Evolutionary conservation across 2,113 vertebrate species (phyloP), one percentile per base, ranked within the genome.

Genomic region (Amazona guildingii): DNA sequence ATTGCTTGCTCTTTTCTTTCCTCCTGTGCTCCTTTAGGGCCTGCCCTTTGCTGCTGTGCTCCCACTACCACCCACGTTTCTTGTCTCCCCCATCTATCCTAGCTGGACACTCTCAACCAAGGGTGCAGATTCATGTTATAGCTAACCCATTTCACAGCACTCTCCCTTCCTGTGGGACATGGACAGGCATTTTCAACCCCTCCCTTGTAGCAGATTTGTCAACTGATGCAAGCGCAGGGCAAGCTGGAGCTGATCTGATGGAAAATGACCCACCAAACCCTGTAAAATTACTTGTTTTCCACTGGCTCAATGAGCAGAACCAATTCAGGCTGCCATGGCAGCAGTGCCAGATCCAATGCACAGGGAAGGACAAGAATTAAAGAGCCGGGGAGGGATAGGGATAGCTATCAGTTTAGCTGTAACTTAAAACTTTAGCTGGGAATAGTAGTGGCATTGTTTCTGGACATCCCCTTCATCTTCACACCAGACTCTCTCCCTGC

Each of bases 291-390:
- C 19, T 41, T 12, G 54, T 77, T 83, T 83, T 94, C 63, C 49
- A 85, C 41, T 27, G 49, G 67, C 49, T 86, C 79, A 88, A 20
- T 17, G 33, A 97, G 62, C 82, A 89, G 62, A 89, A 86, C 62
- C 46, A 87, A 55, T 67, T 73, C 44, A 28, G 57, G 57, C 39
- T 64, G 48, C 43, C 5, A 12, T 2, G 10, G 73, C 3, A 6
- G 67, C 63, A 64, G 14, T 27, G 37, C 41, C 68, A 92, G 92
- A 76, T 39, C 39, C 29, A 13, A 87, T 43, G 27, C 61, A 75
- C 44, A 78, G 59, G 39, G 64, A 83, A 73, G 19, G 77, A n/a
- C 39, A 92, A 61, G 48, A 85, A 62, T 35, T 23, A 52, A 77
- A 88, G 67, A 85, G 57, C 10, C 24, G 41, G 15, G 49, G 49